These are phyloP conservation scores for Carassius auratus DNA, from an alignment of 2,113 vertebrate species.

Conservation along the genomic window DNA sequence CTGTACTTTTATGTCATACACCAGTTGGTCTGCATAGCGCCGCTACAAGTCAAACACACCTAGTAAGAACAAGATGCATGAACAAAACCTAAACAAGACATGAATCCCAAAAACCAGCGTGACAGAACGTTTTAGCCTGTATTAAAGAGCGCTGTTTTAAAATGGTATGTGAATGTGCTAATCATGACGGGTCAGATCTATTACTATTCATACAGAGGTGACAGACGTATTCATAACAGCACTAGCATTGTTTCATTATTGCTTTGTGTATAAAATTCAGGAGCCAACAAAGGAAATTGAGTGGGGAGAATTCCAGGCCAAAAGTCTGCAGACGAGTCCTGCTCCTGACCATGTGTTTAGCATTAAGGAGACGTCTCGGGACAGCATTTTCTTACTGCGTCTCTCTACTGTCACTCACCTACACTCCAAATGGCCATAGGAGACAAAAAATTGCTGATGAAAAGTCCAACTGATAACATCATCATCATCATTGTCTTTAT, in stretches of 20 bases:
- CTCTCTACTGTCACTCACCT: conserved; percentile 42
- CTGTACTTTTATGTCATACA: no score
- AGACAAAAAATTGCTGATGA: conserved; percentile 20
- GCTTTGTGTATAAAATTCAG: conserved; percentile 56
- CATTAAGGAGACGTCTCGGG: conserved; percentile 53
- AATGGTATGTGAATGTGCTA: conserved; percentile 20
- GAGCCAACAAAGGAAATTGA: conserved; percentile 62
- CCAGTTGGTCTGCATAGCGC: no score
- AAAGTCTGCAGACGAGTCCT: conserved; percentile 56
- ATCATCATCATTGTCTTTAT: conserved; percentile 24
- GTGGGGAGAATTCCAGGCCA: conserved; percentile 52
- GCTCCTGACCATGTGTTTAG: conserved; percentile 59
- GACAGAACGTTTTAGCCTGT: background rate
- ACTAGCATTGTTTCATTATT: conserved; percentile 57
- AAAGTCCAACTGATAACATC: conserved; percentile 30
- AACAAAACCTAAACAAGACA: no score
- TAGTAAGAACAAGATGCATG: no score
- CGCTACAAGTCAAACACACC: no score
- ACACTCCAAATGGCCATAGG: conserved; percentile 38
- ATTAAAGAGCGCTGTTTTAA: conserved; percentile 12
- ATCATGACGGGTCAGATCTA: conserved; percentile 43
- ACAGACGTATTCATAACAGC: conserved; percentile 51
- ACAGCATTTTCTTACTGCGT: conserved; percentile 25
- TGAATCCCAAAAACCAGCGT: no score
- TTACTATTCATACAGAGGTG: conserved; percentile 42